Evolutionary conservation across 2,888 invertebrate species (phyloP).

Genomic region (Xylota sylvarum): DNA sequence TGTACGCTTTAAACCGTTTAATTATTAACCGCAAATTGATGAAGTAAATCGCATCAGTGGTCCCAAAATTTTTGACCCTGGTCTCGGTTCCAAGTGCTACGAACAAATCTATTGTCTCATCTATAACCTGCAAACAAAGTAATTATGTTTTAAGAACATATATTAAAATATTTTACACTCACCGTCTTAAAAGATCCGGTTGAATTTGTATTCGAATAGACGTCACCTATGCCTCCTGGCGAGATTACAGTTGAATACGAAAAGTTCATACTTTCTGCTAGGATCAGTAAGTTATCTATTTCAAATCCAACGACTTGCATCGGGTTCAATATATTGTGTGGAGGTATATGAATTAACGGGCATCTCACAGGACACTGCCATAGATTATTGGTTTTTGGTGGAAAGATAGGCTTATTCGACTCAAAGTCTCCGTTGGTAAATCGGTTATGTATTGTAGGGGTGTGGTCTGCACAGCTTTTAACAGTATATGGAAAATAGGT

Average conservation of each 20-base stretch:
- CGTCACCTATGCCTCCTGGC: background rate
- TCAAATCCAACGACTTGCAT: background rate
- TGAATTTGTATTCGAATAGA: background rate
- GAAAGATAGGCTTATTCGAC: slow-evolving; percentile 3
- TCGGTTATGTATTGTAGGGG: slow-evolving; percentile 14
- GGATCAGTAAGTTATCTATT: background rate
- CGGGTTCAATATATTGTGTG: background rate
- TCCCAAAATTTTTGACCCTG: too few relatives aligned
- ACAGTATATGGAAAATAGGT: slow-evolving; percentile 31
- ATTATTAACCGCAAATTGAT: background rate
- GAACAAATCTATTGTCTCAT: background rate
- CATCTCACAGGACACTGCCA: slow-evolving; percentile 32
- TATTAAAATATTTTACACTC: background rate
- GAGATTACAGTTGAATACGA: background rate
- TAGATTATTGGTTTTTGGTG: slow-evolving; percentile 10
- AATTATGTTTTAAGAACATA: background rate
- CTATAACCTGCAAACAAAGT: background rate
- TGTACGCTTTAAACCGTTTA: background rate
- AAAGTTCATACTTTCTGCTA: background rate
- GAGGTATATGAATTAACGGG: background rate
- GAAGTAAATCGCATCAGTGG: background rate
- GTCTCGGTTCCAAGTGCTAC: too few relatives aligned
- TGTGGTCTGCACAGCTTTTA: background rate
- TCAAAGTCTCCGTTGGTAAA: slow-evolving; percentile 13
- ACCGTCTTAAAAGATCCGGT: background rate